These are phyloP conservation scores for Archivesica marissinica DNA, from an alignment of 1,140 invertebrate genomes.

Conservation along the genomic window DNA sequence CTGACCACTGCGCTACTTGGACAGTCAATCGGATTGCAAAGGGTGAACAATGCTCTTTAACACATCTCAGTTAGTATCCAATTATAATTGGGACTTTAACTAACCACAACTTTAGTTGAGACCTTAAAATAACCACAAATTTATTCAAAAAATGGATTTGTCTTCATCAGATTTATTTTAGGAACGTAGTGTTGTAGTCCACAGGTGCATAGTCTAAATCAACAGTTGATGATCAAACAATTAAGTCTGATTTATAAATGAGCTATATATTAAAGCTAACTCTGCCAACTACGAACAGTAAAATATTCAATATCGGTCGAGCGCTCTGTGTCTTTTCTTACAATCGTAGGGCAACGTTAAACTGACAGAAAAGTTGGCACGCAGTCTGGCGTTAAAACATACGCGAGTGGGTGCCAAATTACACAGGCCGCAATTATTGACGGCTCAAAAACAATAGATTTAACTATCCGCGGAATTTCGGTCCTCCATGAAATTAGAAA, in stretches of 20 bases:
- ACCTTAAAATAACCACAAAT: too few species aligned
- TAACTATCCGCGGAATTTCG: slow-evolving; percentile 23
- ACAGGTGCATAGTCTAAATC: slow-evolving; percentile 22
- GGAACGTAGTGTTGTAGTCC: too few species aligned
- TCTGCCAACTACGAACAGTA: slow-evolving; percentile 16
- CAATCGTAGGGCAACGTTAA: not conserved
- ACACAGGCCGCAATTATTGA: not conserved
- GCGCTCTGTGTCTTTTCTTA: not conserved
- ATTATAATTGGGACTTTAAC: too few species aligned
- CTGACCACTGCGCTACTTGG: too few species aligned
- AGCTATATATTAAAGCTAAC: not conserved
- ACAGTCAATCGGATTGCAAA: too few species aligned
- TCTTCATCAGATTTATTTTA: too few species aligned
- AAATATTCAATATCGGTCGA: not conserved
- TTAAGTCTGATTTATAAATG: slow-evolving; percentile 4
- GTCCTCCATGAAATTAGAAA: not conserved
- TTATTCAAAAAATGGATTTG: too few species aligned
- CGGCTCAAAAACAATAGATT: slow-evolving; percentile 20
- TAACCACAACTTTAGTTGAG: too few species aligned
- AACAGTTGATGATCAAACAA: not conserved
- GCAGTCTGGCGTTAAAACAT: slow-evolving; percentile 6
- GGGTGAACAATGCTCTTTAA: too few species aligned
- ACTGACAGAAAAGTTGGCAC: not conserved
- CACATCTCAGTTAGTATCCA: too few species aligned
- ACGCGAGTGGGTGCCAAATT: slow-evolving; percentile 2